Base-by-base conservation (phyloP, 2,113 vertebrate species). In the Fregetta grallaria region DNA sequence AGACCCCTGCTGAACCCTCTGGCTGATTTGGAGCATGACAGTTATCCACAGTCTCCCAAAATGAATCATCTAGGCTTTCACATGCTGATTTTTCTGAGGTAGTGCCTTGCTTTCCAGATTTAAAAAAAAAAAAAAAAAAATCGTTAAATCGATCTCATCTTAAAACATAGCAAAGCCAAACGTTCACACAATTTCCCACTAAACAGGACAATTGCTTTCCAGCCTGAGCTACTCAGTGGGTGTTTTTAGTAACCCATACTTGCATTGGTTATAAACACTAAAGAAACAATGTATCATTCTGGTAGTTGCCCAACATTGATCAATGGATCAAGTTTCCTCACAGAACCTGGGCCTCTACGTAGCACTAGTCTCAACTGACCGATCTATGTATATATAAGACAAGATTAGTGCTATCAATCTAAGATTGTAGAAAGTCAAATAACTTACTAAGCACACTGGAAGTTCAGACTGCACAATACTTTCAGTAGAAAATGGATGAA, bases 311-410 rank as follows among this genome's bases (percentile, higher is more conserved):
- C 36, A 45, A 45, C 17, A 40, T 47, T 89, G n/a, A 53, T 32
- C 16, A 53, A 34, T 6, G 2, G 23, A 81, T 55, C 38, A 55
- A 53, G 27, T 9, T 63, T 45, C 23, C 38, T 56, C 13, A 40
- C 5, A 76, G 45, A 79, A 79, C 5, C 12, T 20, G 15, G 7
- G 20, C 29, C 10, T 9, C 27, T 19, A 6, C 3, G 1, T 8
- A 52, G 40, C 71, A 27, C 29, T 86, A 26, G n/a, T 52, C 30
- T 65, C 42, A 93, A 40, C 11, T 38, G 56, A 87, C 14, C 22
- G 50, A n/a, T 14, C 9, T 30, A n/a, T 1, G 0, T 26, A 15
- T 12, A 47, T 7, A 11, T 25, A 63, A 4, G 6, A 66, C 26
- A 72, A 85, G 40, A 44, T 56, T 15, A 62, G 20, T 74, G 45